Evolutionary conservation across 2,113 vertebrate genomes (phyloP).

Genomic region (Sapajus apella): DNA sequence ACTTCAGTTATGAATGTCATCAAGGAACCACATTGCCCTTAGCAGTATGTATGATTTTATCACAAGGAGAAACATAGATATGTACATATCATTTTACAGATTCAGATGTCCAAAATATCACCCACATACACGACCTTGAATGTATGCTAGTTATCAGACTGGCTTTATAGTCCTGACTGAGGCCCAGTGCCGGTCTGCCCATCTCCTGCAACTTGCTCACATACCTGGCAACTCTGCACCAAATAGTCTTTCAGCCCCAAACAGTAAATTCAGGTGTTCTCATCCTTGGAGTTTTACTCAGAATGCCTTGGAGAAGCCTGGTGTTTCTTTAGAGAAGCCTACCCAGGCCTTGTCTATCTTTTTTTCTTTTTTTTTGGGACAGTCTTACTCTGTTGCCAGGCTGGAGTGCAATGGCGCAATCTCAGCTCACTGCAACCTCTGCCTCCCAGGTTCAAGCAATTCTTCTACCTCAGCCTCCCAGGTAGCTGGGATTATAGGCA

Average conservation of each 20-base stretch:
- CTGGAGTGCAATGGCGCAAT: not conserved
- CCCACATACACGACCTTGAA: not conserved
- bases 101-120: not conserved
- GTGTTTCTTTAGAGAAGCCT: not conserved
- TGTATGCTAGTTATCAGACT: not conserved
- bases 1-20: not conserved
- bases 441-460: not conserved
- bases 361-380: not conserved
- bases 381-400: not conserved
- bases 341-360: not conserved
- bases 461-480: not conserved
- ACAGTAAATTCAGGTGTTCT: not conserved
- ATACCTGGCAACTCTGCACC: not conserved
- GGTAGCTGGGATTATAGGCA: not conserved
- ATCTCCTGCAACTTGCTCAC: not conserved
- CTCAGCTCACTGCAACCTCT: not conserved
- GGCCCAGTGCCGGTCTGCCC: not conserved
- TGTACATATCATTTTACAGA: not conserved
- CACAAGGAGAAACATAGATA: not conserved
- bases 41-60: not conserved
- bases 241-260: not conserved
- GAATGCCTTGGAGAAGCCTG: not conserved
- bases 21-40: not conserved
- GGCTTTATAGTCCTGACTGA: rapidly evolving
- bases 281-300: not conserved